Percentiles rank a stretch among this genome's conserved stretches.
phyloP scores from a whole-genome alignment of 2,888 invertebrate genomes.

The Dermolepida albohirtum region DNA sequence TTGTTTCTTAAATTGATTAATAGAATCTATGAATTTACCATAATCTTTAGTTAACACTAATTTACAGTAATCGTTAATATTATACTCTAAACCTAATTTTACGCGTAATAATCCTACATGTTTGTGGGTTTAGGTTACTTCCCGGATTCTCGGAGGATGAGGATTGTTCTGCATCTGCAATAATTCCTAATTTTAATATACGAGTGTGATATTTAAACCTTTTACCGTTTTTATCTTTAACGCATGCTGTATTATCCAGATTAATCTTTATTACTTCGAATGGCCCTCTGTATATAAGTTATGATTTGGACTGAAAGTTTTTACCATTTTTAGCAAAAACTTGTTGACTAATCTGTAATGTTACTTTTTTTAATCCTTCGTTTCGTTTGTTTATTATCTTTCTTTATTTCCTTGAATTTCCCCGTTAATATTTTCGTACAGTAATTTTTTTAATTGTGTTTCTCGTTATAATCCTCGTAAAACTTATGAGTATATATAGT shows the following conservation, averaged over 20 bases:
- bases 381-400: not conserved
- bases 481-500: conserved; percentile 19
- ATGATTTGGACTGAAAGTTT: not conserved
- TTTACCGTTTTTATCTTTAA: conserved; percentile 2
- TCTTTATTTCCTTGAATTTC: conserved; percentile 5
- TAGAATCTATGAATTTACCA: no score
- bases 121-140: no score
- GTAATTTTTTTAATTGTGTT: conserved; percentile 10
- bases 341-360: not conserved
- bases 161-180: no score
- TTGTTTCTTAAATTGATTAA: no score
- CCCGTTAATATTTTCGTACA: not conserved
- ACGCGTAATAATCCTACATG: no score
- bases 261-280: not conserved
- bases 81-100: no score
- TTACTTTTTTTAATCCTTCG: no score
- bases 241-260: not conserved
- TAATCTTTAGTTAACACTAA: no score
- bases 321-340: not conserved
- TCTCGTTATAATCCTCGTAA: conserved; percentile 19
- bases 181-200: no score
- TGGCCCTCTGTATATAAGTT: not conserved
- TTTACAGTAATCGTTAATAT: no score
- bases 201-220: no score
- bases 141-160: no score